Percentiles rank a stretch among this genome's conserved stretches.
These are phyloP conservation scores for Paedocypris sp. DNA, from an alignment of 2,113 vertebrate genomes.

Conservation along the genomic window DNA sequence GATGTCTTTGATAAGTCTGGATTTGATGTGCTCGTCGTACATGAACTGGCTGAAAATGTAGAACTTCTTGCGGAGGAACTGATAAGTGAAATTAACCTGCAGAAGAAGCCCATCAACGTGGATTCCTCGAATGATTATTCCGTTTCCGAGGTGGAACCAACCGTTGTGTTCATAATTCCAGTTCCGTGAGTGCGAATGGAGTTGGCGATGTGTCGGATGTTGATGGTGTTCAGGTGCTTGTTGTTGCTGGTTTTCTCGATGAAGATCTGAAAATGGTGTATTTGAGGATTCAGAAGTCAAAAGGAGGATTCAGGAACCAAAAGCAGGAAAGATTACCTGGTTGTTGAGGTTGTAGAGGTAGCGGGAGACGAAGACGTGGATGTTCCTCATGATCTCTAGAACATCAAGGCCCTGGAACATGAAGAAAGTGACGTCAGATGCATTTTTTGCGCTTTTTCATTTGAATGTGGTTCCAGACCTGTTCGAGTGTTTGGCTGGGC, in stretches of 20 bases:
- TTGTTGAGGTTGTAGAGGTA: slow-evolving; percentile 99
- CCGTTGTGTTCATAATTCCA: slow-evolving; percentile 98
- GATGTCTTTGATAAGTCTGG: slow-evolving; percentile 96
- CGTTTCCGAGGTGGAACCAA: no score
- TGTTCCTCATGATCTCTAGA: slow-evolving; percentile 98
- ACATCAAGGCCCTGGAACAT: slow-evolving; percentile 83
- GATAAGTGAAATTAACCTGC: slow-evolving; percentile 97
- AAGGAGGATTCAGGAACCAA: not conserved
- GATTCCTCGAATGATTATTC: no score
- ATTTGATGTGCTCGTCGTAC: slow-evolving; percentile 99
- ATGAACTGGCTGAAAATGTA: slow-evolving; percentile 99
- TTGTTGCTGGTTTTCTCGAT: slow-evolving; percentile 97
- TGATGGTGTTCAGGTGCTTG: slow-evolving; percentile 98
- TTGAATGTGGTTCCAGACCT: slow-evolving; percentile 58
- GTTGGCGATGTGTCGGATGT: slow-evolving; percentile 96
- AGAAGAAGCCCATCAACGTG: not conserved
- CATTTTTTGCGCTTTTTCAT: no score
- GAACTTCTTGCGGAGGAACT: slow-evolving; percentile 96
- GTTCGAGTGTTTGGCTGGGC: slow-evolving; percentile 95
- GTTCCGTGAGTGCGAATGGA: slow-evolving; percentile 96
- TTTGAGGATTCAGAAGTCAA: not conserved
- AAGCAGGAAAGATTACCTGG: slow-evolving; percentile 59
- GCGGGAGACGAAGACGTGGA: slow-evolving; percentile 95
- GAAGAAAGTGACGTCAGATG: not conserved
- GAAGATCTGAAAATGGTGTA: slow-evolving; percentile 72